These are phyloP conservation scores for Dendrolimus punctatus DNA, from an alignment of 1,140 invertebrate species.

Conservation along the genomic window DNA sequence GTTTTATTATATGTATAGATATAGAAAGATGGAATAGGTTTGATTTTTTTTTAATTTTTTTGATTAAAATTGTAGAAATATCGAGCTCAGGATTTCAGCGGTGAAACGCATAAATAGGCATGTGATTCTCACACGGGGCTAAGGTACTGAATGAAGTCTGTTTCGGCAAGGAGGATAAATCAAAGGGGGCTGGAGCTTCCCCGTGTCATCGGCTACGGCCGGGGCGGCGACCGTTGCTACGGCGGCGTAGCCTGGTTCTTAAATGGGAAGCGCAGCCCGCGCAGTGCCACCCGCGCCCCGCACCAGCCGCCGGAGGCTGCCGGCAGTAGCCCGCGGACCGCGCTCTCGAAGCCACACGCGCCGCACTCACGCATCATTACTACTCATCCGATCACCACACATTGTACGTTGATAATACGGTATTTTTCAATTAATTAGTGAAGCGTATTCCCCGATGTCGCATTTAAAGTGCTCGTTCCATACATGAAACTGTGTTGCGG, in stretches of 20 bases:
- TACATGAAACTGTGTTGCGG: slow-evolving; percentile 32
- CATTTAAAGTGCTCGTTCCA: slow-evolving; percentile 37
- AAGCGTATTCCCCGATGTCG: slow-evolving; percentile 18
- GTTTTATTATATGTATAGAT: slow-evolving; percentile 2
- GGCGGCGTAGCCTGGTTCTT: slow-evolving; percentile 38
- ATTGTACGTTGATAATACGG: slow-evolving; percentile 22
- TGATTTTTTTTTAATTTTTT: too few relatives aligned
- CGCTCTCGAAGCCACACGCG: slow-evolving; percentile 48
- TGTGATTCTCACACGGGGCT: slow-evolving; percentile 10
- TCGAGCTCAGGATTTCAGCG: too few relatives aligned
- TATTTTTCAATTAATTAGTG: slow-evolving; percentile 28
- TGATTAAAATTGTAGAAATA: too few relatives aligned
- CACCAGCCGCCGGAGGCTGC: slow-evolving; percentile 42
- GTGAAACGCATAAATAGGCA: slow-evolving; percentile 2
- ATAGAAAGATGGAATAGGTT: too few relatives aligned
- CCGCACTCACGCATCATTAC: slow-evolving; percentile 21
- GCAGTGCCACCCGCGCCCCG: slow-evolving; percentile 46
- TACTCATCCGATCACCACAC: slow-evolving; percentile 10
- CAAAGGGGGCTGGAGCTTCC: slow-evolving; percentile 39
- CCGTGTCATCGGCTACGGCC: slow-evolving; percentile 15
- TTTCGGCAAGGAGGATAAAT: slow-evolving; percentile 23
- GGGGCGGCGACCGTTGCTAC: slow-evolving; percentile 46
- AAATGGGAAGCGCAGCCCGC: slow-evolving; percentile 54
- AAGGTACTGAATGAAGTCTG: neutral
- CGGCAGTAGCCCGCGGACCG: slow-evolving; percentile 59